A percentile compares a stretch with the other conserved stretches of the same genome.
Conservation (phyloP, 1,140 invertebrate species). For the Drosophila quadrilineata region DNA sequence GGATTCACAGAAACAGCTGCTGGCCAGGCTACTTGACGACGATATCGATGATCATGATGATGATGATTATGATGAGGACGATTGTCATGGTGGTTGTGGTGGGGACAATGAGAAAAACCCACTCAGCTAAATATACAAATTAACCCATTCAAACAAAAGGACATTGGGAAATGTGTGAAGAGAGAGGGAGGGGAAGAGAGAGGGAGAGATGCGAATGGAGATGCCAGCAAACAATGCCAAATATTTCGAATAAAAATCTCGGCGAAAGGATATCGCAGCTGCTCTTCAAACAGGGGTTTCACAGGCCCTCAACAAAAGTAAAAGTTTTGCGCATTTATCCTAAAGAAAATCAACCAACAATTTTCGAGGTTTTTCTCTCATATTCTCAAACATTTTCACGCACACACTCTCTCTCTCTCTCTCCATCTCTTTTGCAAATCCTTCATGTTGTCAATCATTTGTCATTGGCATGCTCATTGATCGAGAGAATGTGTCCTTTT, state of each 20-base stretch:
- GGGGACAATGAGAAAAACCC: background rate
- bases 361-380: constrained; percentile 62
- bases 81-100: too few species aligned
- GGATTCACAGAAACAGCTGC: background rate
- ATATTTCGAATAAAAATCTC: constrained; percentile 55
- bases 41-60: too few species aligned
- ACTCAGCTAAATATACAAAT: constrained; percentile 67
- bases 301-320: too few species aligned
- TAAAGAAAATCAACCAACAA: background rate
- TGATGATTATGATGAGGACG: too few species aligned
- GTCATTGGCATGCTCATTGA: constrained; percentile 28
- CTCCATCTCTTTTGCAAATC: constrained; percentile 31
- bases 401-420: too few species aligned
- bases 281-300: constrained; percentile 17
- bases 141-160: constrained; percentile 70
- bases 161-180: constrained; percentile 54
- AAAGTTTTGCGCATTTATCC: constrained; percentile 29
- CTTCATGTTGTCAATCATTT: constrained; percentile 35
- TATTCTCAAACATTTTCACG: constrained; percentile 35
- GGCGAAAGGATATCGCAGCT: constrained; percentile 39
- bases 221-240: constrained; percentile 35
- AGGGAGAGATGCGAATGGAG: background rate
- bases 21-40: too few species aligned
- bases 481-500: background rate
- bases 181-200: background rate